Percentiles rank a stretch among this genome's conserved stretches.
phyloP scores from a whole-genome alignment of 2,113 vertebrate species.

The Oxyruncus cristatus region DNA sequence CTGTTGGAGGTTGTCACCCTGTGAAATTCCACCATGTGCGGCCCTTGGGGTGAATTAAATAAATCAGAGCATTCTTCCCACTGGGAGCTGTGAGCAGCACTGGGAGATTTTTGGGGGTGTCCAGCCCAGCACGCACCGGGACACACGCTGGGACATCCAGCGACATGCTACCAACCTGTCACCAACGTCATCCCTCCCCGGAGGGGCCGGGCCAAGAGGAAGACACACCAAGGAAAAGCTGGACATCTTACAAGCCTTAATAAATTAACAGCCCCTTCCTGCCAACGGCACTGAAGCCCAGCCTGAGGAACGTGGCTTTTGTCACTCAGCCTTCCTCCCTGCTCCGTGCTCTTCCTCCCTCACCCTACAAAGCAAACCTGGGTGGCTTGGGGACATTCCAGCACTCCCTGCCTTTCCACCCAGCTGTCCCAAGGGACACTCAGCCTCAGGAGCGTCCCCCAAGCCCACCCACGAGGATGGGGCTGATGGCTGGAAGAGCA shows the following conservation, averaged over 20 bases:
- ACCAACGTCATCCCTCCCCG: background rate
- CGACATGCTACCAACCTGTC: rapidly evolving
- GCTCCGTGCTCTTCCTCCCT: rapidly evolving
- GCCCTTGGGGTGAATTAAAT: background rate
- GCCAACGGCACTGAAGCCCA: background rate
- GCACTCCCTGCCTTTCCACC: background rate
- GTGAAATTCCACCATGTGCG: background rate
- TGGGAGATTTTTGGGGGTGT: background rate
- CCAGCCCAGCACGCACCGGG: background rate
- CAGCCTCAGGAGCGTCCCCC: background rate
- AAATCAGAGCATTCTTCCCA: background rate
- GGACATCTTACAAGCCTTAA: background rate
- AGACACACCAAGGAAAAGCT: background rate
- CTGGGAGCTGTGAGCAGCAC: background rate
- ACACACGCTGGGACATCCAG: background rate
- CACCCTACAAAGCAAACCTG: background rate
- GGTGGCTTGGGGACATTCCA: background rate
- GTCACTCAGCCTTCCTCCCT: background rate
- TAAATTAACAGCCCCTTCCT: background rate
- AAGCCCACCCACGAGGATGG: background rate
- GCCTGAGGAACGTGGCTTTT: background rate
- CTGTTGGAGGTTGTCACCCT: rapidly evolving
- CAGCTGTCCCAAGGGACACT: background rate
- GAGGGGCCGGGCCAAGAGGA: background rate
- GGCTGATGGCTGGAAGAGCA: background rate